Conservation (phyloP, 2,888 invertebrate genomes). For the Argynnis bischoffii region DNA sequence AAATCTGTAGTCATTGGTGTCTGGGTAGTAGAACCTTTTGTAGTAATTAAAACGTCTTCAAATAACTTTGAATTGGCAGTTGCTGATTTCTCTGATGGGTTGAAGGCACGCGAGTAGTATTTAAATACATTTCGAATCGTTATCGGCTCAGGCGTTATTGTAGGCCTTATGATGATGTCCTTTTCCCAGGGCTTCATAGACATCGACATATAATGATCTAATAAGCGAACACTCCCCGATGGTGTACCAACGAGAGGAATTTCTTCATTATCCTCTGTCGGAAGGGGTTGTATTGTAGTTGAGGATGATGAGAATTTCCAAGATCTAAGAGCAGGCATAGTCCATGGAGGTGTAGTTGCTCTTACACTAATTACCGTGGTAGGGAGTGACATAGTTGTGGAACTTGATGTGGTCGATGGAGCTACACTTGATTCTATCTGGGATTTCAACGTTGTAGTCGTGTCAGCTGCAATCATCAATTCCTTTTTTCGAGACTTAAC, state of each 20-base stretch:
- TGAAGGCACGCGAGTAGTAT: slow-evolving; percentile 59
- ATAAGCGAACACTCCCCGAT: slow-evolving; percentile 58
- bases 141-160: slow-evolving; percentile 63
- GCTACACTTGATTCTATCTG: slow-evolving; percentile 55
- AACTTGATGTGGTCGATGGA: slow-evolving; percentile 48
- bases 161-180: slow-evolving; percentile 68
- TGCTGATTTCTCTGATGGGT: slow-evolving; percentile 58
- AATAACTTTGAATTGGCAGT: slow-evolving; percentile 58
- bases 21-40: slow-evolving; percentile 58
- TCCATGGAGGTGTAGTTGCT: slow-evolving; percentile 74
- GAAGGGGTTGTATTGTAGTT: slow-evolving; percentile 59
- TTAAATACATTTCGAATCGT: slow-evolving; percentile 62
- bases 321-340: slow-evolving; percentile 76
- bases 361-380: slow-evolving; percentile 52
- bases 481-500: slow-evolving; percentile 71
- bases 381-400: slow-evolving; percentile 49
- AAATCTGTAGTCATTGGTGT: slow-evolving; percentile 54
- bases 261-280: slow-evolving; percentile 59
- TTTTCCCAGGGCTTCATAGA: slow-evolving; percentile 71
- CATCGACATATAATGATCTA: slow-evolving; percentile 63
- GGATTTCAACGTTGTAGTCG: slow-evolving; percentile 53
- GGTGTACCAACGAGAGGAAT: slow-evolving; percentile 60
- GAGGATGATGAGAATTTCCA: slow-evolving; percentile 66
- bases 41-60: slow-evolving; percentile 68
- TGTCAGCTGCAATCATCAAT: slow-evolving; percentile 59